Percentiles rank a stretch among this genome's conserved stretches.
Evolutionary conservation across 2,113 vertebrate genomes (phyloP).

Genomic region (Cebus imitator): DNA sequence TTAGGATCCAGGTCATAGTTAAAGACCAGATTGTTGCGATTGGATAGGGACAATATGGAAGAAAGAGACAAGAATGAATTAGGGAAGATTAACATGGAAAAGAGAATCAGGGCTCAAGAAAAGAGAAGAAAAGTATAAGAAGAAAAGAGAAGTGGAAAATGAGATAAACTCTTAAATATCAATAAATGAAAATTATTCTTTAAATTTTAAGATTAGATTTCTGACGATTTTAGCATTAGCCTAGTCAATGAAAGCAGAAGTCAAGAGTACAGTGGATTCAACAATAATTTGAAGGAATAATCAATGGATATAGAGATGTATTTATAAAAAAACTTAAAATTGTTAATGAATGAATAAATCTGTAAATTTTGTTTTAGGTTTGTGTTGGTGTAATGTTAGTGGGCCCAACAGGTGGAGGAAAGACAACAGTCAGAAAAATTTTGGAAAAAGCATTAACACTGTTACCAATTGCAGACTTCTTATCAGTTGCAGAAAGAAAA

Average conservation of each 20-base stretch:
- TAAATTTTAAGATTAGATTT: neutral
- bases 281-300: neutral
- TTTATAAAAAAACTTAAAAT: neutral
- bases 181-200: neutral
- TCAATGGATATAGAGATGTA: neutral
- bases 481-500: neutral
- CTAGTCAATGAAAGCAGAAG: neutral
- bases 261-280: neutral
- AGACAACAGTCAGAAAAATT: constrained; percentile 81
- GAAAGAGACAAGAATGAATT: neutral
- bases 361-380: constrained; percentile 66
- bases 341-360: neutral
- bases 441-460: constrained; percentile 75
- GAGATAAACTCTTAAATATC: neutral
- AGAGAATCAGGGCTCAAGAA: neutral
- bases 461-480: constrained; percentile 30
- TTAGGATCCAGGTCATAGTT: neutral
- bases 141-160: neutral
- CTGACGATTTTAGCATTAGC: neutral
- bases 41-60: neutral
- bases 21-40: neutral
- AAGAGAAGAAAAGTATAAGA: neutral
- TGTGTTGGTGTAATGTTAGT: constrained; percentile 80
- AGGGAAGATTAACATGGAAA: neutral
- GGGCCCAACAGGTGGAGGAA: constrained; percentile 80